These are phyloP conservation scores for Phocides pigmalion DNA, from an alignment of 1,140 invertebrate genomes.

Conservation along the genomic window DNA sequence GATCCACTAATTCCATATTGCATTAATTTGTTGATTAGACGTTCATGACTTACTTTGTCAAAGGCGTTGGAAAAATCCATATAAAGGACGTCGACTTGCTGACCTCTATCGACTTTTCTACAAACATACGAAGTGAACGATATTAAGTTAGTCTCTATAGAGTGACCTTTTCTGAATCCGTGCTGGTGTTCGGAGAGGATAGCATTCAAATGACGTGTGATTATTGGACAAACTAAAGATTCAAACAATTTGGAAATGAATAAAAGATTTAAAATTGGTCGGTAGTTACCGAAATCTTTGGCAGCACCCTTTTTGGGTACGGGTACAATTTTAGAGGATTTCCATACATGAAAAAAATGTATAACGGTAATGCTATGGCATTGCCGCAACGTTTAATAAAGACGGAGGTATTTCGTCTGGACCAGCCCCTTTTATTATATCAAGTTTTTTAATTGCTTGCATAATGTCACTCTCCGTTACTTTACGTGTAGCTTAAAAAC, in stretches of 20 bases:
- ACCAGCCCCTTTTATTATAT: conserved; percentile 2
- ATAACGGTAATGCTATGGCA: not conserved
- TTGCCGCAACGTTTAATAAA: conserved; percentile 6
- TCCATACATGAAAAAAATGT: conserved; percentile 18
- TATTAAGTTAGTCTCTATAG: conserved; percentile 20
- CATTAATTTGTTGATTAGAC: not conserved
- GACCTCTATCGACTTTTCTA: not conserved
- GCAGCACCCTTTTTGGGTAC: conserved; percentile 20
- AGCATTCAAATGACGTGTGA: not conserved
- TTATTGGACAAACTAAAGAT: conserved; percentile 17
- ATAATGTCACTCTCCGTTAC: conserved; percentile 7
- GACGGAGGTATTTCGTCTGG: conserved; percentile 13
- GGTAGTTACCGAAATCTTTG: conserved; percentile 18
- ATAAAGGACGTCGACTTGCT: conserved; percentile 1
- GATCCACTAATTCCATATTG: not conserved
- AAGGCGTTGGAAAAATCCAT: conserved; percentile 9
- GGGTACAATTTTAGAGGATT: conserved; percentile 23
- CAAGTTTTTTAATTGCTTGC: conserved; percentile 3
- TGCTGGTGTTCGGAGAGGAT: conserved; percentile 14
- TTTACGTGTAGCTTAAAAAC: conserved; percentile 6
- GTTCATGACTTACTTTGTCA: not conserved
- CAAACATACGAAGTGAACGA: not conserved
- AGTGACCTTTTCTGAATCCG: conserved; percentile 29
- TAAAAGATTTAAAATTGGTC: conserved; percentile 25
- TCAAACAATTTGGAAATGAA: conserved; percentile 35